Base-by-base conservation (phyloP, 1,140 invertebrate species). In the Eurosta solidaginis region DNA sequence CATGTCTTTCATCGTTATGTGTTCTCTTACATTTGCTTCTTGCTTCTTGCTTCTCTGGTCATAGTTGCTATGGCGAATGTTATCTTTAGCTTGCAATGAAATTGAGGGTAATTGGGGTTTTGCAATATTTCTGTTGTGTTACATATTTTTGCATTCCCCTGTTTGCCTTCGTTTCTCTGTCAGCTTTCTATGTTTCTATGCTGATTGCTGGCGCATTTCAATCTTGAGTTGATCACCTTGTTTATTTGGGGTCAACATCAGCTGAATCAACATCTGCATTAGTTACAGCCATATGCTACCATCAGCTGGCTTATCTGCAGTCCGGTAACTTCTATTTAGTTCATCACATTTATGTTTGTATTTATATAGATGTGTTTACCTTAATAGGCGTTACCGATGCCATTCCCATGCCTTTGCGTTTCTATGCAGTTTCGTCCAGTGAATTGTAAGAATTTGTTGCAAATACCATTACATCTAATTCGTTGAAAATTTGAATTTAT, bases 71-170 rank as follows among this genome's bases (percentile, higher is more conserved):
- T 27, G 3, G 5, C 40, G 3, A n/a, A 14, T 68, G 59, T 40
- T 68, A 68, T 68, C 59, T 68, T 68, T 68, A 40, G 59, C 59
- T 33, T 68, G 59, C 59, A 44, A 45, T 74, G 22, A 74, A 83
- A 85, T 79, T 82, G 81, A 82, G 82, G 84, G 84, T 85, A 85
- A 85, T 85, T 85, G 84, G 83, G 84, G 82, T 85, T 82, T 84
- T 79, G 79, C 45, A 76, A 20, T 27, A 29, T 76, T 76, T 47
- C 22, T 52, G 47, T 9, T 49, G 74, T 52, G 44, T 50, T 76
- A n/a, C 33, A 29, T 50, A 47, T 47, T 27, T 50, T 17, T 52
- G 29, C 17, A n/a, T 22, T 44, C 6, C 10, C 10, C 44, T 17
- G 6, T 1, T 74, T 44, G 40, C 74, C 29, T n/a, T 40, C 12